These are phyloP conservation scores for Hyperopisus bebe DNA, from an alignment of 2,113 vertebrate genomes.

Conservation along the genomic window DNA sequence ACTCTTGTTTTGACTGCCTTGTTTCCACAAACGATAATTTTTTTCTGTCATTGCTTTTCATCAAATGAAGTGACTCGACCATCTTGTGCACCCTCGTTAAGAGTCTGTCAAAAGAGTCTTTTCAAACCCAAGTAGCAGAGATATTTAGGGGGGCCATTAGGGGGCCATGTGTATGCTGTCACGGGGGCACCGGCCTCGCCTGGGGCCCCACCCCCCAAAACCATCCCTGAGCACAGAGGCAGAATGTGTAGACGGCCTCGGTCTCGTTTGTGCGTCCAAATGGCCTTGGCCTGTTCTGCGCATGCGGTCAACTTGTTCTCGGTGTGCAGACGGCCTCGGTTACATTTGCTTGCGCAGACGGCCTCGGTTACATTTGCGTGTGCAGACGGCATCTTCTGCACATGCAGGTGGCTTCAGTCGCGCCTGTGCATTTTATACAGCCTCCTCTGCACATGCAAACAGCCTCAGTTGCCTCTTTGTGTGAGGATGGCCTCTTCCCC, in stretches of 20 bases:
- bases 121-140: too few species aligned
- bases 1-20: too few species aligned
- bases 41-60: not conserved
- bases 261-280: not conserved
- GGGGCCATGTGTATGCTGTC: not conserved
- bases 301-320: not conserved
- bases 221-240: not conserved
- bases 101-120: not conserved
- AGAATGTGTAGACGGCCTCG: not conserved
- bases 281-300: not conserved
- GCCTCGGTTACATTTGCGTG: not conserved
- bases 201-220: not conserved
- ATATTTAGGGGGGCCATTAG: too few species aligned
- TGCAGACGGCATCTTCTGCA: not conserved
- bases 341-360: not conserved
- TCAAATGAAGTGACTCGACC: not conserved
- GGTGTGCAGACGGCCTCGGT: not conserved
- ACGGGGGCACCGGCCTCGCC: not conserved
- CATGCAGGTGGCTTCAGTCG: not conserved
- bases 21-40: too few species aligned
- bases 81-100: not conserved
- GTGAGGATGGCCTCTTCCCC: not conserved
- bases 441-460: not conserved
- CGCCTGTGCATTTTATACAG: not conserved
- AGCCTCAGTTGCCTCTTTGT: not conserved